A percentile compares a stretch with the other conserved stretches of the same genome.
These are phyloP conservation scores for Drosophila vallismaia DNA, from an alignment of 2,888 invertebrate species.

Conservation along the genomic window DNA sequence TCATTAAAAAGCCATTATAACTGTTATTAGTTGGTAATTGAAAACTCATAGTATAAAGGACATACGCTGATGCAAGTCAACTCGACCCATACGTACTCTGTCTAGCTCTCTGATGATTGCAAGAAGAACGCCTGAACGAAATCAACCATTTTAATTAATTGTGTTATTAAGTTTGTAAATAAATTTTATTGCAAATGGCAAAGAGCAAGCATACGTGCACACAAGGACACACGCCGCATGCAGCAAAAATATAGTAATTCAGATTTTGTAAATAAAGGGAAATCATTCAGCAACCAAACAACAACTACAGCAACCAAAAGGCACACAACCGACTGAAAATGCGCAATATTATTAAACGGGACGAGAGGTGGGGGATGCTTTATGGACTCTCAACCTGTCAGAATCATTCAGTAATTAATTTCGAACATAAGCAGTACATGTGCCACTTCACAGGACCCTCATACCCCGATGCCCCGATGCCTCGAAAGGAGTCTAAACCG, in stretches of 20 bases:
- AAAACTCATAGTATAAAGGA: constrained; percentile 43
- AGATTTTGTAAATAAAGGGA: constrained; percentile 66
- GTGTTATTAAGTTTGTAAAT: constrained; percentile 76
- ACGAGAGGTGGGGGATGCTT: constrained; percentile 12
- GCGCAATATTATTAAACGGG: constrained; percentile 22
- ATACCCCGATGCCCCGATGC: not conserved
- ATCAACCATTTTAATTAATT: constrained; percentile 62
- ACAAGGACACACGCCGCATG: constrained; percentile 17
- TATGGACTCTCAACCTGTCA: constrained; percentile 52
- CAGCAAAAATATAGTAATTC: constrained; percentile 40
- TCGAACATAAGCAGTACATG: constrained; percentile 6
- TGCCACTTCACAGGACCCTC: not conserved
- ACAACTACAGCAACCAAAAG: constrained; percentile 16
- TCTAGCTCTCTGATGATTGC: constrained; percentile 13
- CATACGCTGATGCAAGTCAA: not conserved
- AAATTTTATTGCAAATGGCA: constrained; percentile 72
- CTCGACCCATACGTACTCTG: no score
- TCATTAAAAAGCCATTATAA: constrained; percentile 61
- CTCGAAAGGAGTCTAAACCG: not conserved
- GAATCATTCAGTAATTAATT: constrained; percentile 58
- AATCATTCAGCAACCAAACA: constrained; percentile 34
- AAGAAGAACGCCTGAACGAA: constrained; percentile 32
- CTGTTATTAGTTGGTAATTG: constrained; percentile 71
- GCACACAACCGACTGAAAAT: constrained; percentile 48
- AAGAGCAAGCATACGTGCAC: constrained; percentile 32